Conservation (phyloP, 2,797 vertebrate genomes). For the Tiaroga cobitis region DNA sequence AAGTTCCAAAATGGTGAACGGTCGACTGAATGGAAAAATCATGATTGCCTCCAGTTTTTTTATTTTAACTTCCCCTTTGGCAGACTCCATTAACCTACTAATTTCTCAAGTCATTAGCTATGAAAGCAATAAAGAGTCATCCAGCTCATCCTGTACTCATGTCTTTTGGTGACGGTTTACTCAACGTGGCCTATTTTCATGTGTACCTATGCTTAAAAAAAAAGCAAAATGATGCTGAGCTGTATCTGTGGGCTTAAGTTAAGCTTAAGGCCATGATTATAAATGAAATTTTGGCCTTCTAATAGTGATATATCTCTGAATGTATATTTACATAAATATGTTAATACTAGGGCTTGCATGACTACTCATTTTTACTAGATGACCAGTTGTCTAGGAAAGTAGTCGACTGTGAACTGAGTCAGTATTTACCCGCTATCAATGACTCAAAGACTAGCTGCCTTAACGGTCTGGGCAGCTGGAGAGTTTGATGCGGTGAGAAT, state of each 20-base stretch:
- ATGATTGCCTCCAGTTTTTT: conserved; percentile 47
- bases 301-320: neutral
- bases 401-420: neutral
- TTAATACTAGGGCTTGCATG: neutral
- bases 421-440: neutral
- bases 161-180: conserved; percentile 50
- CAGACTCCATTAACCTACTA: conserved; percentile 59
- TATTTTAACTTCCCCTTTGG: conserved; percentile 41
- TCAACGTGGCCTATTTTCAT: conserved; percentile 56
- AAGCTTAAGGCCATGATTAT: neutral
- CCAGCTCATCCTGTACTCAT: conserved; percentile 43
- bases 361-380: neutral
- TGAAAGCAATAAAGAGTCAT: conserved; percentile 51
- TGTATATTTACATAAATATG: neutral
- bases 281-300: neutral
- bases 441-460: neutral
- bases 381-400: neutral
- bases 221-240: neutral
- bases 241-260: neutral
- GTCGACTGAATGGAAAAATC: conserved; percentile 49
- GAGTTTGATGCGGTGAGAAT: neutral
- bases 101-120: conserved; percentile 67
- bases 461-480: neutral
- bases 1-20: conserved; percentile 47
- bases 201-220: neutral